Evolutionary conservation across 2,797 vertebrate species (phyloP), one percentile per base, ranked within the genome.

Genomic region (Clarias pachynema): DNA sequence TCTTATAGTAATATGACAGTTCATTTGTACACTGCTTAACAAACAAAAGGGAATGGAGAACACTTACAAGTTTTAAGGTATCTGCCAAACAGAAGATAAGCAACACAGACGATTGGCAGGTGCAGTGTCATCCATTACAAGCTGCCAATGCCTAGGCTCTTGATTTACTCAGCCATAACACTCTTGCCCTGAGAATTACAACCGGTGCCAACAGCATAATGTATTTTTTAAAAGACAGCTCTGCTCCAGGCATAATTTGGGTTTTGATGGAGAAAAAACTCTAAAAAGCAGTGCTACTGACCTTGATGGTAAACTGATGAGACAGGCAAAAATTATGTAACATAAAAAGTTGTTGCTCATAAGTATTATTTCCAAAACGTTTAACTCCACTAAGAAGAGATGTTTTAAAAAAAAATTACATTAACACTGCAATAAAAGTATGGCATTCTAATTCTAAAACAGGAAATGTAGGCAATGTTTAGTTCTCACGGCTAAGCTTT

Each of bases 51-150:
- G 5, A 66, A 1, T 15, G 26, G 14, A 62, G 31, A 69, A 31
- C 53, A 59, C 26, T 59, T 31, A 77, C 53, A 77, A 8, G 31
- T 75, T 40, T 70, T 63, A 59, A 20, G 60, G 37, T 15, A 2
- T 69, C 29, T 68, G 59, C 59, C 26, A 40, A 57, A 44, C 37
- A 75, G 78, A 81, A 81, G 56, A 70, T 74, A 84, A 84, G 68
- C 24, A 60, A 75, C 82, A 86, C 49, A 66, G 79, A 84, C 79
- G 79, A 62, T 74, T 73, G 63, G 69, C 82, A 84, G 82, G 44
- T 88, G 82, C n/a, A 70, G 72, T 74, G 53, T 60, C 65, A 56
- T 82, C 53, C 66, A 82, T 84, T 86, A 79, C 31, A 68, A 74
- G 31, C 24, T 84, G 83, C 70, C 24, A 75, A 79, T 73, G 29